A percentile compares a stretch with the other conserved stretches of the same genome.
Conservation (phyloP, 2,797 vertebrate genomes). For the Anabas testudineus region DNA sequence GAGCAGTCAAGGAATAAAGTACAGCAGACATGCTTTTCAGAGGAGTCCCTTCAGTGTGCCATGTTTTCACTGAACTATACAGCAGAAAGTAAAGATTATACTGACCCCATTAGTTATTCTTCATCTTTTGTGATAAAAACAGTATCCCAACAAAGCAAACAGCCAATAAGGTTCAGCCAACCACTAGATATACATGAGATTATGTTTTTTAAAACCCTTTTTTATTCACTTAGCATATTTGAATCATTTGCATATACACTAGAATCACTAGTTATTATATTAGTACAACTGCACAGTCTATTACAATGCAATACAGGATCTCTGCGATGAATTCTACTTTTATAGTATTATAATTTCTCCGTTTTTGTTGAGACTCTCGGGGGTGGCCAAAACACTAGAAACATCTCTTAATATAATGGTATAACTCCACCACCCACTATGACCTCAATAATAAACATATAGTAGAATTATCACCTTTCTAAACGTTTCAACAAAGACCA, state of each 20-base stretch:
- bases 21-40: conserved; percentile 44
- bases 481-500: no score
- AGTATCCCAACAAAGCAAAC: conserved; percentile 24
- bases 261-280: no score
- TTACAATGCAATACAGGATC: no score
- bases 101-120: conserved; percentile 31
- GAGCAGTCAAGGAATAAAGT: conserved; percentile 58
- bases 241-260: background rate
- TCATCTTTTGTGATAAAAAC: conserved; percentile 28
- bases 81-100: conserved; percentile 43
- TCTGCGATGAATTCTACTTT: no score
- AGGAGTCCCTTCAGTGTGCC: conserved; percentile 25
- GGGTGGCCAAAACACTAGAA: no score
- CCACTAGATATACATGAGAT: conserved; percentile 24
- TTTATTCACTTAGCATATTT: background rate
- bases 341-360: no score
- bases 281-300: no score
- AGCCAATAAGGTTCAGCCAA: conserved; percentile 31
- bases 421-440: no score
- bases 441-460: no score
- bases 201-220: conserved; percentile 10
- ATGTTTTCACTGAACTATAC: conserved; percentile 41
- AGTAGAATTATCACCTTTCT: no score
- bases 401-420: no score
- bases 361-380: no score